Percentiles rank a stretch among this genome's conserved stretches.
Evolutionary conservation across 1,140 invertebrate genomes (phyloP).

Genomic region (Andricus grossulariae): DNA sequence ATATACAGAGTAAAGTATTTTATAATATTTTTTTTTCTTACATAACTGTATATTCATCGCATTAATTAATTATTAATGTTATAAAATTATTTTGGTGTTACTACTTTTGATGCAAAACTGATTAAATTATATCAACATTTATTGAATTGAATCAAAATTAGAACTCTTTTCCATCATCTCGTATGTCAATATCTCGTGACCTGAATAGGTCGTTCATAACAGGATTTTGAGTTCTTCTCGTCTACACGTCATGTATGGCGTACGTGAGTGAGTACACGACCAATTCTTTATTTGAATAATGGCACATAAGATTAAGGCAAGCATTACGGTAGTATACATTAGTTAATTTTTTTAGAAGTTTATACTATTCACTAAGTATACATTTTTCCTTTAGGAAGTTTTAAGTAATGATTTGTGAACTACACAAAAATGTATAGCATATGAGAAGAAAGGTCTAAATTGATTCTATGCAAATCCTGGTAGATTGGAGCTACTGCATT

Average conservation of each 20-base stretch:
- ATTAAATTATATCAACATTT: too few species aligned
- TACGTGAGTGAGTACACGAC: neutral
- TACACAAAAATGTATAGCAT: neutral
- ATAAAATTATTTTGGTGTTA: too few species aligned
- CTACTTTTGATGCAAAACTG: too few species aligned
- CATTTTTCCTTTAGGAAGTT: neutral
- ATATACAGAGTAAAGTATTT: too few species aligned
- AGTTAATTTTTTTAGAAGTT: too few species aligned
- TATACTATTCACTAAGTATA: too few species aligned
- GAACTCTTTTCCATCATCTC: neutral
- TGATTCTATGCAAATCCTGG: neutral
- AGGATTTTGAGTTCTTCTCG: neutral
- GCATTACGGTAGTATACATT: too few species aligned
- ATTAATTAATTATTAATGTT: too few species aligned
- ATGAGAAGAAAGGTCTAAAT: neutral
- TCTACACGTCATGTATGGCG: neutral
- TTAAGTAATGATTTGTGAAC: slow-evolving; percentile 8
- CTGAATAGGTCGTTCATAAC: neutral
- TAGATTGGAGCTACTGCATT: slow-evolving; percentile 3
- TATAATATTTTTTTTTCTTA: too few species aligned
- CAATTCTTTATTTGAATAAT: neutral
- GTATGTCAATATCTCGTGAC: neutral
- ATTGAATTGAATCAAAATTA: neutral
- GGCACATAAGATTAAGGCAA: neutral
- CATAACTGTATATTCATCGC: too few species aligned